Percentiles rank a stretch among this genome's conserved stretches.
Conservation (phyloP, 92 coral and sea anemone species). For the Epizoanthus scotinus region DNA sequence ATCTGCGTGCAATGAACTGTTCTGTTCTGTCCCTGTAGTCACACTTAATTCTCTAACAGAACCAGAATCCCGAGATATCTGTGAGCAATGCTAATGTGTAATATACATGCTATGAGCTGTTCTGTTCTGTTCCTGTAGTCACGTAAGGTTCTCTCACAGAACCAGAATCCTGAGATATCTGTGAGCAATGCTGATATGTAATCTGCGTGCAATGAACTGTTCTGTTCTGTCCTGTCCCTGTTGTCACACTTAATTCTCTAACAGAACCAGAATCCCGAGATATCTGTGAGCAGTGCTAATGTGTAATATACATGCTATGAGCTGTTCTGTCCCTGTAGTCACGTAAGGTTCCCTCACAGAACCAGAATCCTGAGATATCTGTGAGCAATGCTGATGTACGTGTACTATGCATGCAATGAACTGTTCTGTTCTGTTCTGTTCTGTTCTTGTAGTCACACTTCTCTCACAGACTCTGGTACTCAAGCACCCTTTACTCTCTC, state of each 20-base stretch:
- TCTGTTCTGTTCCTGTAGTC: slow-evolving; percentile 41
- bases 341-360: too few species aligned
- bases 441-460: slow-evolving; percentile 34
- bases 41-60: too few species aligned
- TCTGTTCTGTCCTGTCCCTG: slow-evolving; percentile 34
- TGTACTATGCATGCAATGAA: too few species aligned
- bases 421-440: slow-evolving; percentile 37
- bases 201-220: not conserved
- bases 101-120: not conserved
- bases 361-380: too few species aligned
- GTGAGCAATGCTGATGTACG: too few species aligned
- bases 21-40: slow-evolving; percentile 37
- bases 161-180: too few species aligned
- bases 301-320: too few species aligned
- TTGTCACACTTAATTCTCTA: too few species aligned
- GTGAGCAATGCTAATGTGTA: too few species aligned
- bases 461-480: slow-evolving; percentile 44
- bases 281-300: too few species aligned
- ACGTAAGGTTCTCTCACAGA: too few species aligned
- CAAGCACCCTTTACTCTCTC: slow-evolving; percentile 37
- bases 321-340: slow-evolving; percentile 26
- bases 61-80: not conserved
- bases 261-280: not conserved
- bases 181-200: too few species aligned
- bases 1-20: not conserved